Conservation (phyloP, 2,113 vertebrate genomes). For the Hymenochirus boettgeri region DNA sequence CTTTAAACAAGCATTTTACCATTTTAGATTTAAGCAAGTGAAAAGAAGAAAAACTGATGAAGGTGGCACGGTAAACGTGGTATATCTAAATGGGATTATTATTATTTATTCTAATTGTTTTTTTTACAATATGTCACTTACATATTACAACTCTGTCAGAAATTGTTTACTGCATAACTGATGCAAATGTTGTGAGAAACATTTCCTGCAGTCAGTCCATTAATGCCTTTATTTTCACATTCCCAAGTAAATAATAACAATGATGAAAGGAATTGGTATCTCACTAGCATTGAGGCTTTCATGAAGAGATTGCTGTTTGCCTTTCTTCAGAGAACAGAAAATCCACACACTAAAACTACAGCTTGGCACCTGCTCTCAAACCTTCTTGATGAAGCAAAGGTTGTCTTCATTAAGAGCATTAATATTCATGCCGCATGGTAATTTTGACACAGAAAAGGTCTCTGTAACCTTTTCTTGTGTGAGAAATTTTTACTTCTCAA, state of each 20-base stretch:
- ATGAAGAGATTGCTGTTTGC: constrained; percentile 64
- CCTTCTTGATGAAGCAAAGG: constrained; percentile 97
- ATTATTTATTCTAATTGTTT: too few relatives aligned
- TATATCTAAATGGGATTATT: too few relatives aligned
- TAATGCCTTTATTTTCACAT: constrained; percentile 37
- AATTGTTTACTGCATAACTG: background rate
- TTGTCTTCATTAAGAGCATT: constrained; percentile 99
- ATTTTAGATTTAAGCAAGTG: too few relatives aligned
- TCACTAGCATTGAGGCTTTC: constrained; percentile 73
- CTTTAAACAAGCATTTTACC: too few relatives aligned
- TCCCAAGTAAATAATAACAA: constrained; percentile 29
- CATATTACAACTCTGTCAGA: too few relatives aligned
- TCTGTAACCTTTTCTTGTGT: constrained; percentile 99
- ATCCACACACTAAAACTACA: constrained; percentile 81
- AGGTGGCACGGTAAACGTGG: too few relatives aligned
- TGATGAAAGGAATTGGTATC: constrained; percentile 39
- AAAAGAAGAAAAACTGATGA: too few relatives aligned
- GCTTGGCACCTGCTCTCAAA: constrained; percentile 93
- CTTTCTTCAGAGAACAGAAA: constrained; percentile 68
- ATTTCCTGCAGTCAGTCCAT: constrained; percentile 18
- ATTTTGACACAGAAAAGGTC: constrained; percentile 99
- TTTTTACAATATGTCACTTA: too few relatives aligned
- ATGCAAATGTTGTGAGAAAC: background rate
- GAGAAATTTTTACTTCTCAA: constrained; percentile 98
- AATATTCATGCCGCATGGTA: constrained; percentile 99